Percentiles rank a stretch among this genome's conserved stretches.
Evolutionary conservation across 2,797 vertebrate species (phyloP).

Genomic region (Protonibea diacanthus): DNA sequence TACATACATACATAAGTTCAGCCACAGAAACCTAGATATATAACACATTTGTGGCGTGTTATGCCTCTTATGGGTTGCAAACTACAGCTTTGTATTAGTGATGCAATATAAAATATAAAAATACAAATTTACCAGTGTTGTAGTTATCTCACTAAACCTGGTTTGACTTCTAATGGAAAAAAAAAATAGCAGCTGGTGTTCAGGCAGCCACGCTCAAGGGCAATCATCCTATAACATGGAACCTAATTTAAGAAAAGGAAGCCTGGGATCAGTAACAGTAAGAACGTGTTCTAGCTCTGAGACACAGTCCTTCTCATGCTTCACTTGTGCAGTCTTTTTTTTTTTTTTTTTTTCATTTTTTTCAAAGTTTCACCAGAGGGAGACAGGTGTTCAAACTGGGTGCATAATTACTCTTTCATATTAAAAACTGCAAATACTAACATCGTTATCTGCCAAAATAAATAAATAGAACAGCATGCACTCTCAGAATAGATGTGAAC

Average conservation of each 20-base stretch:
- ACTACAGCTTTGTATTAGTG: background rate
- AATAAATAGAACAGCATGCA: background rate
- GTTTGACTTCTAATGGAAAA: background rate
- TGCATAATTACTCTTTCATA: conserved; percentile 15
- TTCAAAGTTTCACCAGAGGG: background rate
- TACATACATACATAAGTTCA: background rate
- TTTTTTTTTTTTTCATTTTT: background rate
- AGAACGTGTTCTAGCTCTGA: background rate
- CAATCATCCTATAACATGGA: background rate
- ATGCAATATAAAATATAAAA: background rate
- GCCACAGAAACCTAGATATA: background rate
- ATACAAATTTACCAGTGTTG: background rate
- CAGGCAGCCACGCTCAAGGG: background rate
- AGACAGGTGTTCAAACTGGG: background rate
- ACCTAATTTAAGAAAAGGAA: background rate
- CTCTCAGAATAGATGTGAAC: background rate
- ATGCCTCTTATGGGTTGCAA: background rate
- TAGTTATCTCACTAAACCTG: conserved; percentile 2
- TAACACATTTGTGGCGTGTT: background rate
- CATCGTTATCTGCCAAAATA: background rate
- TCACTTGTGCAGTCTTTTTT: conserved; percentile 19
- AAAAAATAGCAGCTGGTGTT: conserved; percentile 2
- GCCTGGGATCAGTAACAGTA: background rate
- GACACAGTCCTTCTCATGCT: conserved; percentile 8
- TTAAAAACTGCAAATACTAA: conserved; percentile 8